Conservation (phyloP, 1,140 invertebrate genomes). For the Lepidurus apus region DNA sequence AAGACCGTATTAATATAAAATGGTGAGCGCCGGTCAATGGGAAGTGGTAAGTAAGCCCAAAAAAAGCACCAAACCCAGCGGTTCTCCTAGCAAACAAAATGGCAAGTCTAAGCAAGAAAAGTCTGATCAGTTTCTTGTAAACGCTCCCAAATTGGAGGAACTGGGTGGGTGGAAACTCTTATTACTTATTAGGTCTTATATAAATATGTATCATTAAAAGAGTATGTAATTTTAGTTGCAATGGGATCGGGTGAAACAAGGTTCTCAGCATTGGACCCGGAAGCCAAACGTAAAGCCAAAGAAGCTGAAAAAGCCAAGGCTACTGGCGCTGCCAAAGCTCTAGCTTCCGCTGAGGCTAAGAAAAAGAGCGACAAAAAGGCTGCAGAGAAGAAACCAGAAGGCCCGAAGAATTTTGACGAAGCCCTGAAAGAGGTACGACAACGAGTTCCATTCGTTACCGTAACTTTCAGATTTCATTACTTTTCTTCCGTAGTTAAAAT, state of each 20-base stretch:
- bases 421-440: constrained; percentile 16
- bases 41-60: not conserved
- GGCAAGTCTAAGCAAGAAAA: not conserved
- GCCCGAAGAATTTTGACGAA: constrained; percentile 20
- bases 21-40: not conserved
- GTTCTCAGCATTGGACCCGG: constrained; percentile 21
- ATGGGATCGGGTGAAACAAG: constrained; percentile 12
- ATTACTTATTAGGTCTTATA: too few species aligned
- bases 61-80: not conserved
- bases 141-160: constrained; percentile 1
- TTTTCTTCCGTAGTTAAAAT: not conserved
- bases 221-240: not conserved
- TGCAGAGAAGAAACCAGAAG: constrained; percentile 21
- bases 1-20: not conserved
- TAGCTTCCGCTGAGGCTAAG: not conserved
- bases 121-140: not conserved
- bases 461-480: not conserved
- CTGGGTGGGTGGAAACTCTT: not conserved
- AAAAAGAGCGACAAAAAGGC: constrained; percentile 23
- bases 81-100: not conserved
- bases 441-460: not conserved
- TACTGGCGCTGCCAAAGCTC: not conserved
- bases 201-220: not conserved
- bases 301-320: constrained; percentile 25
- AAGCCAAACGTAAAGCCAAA: constrained; percentile 21